Evolutionary conservation across 1,140 invertebrate species (phyloP), one percentile per base, ranked within the genome.

Genomic region (Helicoverpa zea): DNA sequence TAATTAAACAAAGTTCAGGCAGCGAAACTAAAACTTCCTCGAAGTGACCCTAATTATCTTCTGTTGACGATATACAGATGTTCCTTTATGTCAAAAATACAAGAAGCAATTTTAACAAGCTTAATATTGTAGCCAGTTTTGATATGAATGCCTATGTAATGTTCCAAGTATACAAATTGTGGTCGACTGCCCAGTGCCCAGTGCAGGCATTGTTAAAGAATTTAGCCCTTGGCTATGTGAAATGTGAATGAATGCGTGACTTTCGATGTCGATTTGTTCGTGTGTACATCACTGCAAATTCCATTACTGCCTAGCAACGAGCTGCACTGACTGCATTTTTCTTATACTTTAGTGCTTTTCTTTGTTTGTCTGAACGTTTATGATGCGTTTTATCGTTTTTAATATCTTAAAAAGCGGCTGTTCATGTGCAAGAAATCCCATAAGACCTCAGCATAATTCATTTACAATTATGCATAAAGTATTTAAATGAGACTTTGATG

Each of bases 401-500:
- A 23, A 63, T 61, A 61, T 23, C 3, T 35, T 63, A 35, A 35
- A 63, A 30, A 30, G 5, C 49, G 4, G 11, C 52, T 58, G 56
- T 35, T 73, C 30, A 56, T 56, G n/a, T 3, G 13, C 12, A 56
- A 73, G 11, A 52, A 56, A 73, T 4, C 70, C 49, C 13, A 54
- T 43, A 3, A 29, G 29, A 56, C 29, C n/a, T 73, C 29, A 12
- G 30, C 14, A 58, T 72, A 43, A 73, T 73, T 56, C 70, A 73
- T 29, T 76, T 23, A 56, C 76, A 54, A 78, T 56, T 68, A 79
- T 72, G 59, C 56, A 81, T 66, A 35, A 82, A 80, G 70, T 83
- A 83, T 78, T 83, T 63, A 80, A 68, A 80, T 68, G 74, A 77
- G 81, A 29, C 58, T 72, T 64, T 72, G 61, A 76, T 51, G 58